A percentile compares a stretch with the other conserved stretches of the same genome.
Evolutionary conservation across 64 coral and sea anemone species (phyloP).

Genomic region (Pocillopora verrucosa): DNA sequence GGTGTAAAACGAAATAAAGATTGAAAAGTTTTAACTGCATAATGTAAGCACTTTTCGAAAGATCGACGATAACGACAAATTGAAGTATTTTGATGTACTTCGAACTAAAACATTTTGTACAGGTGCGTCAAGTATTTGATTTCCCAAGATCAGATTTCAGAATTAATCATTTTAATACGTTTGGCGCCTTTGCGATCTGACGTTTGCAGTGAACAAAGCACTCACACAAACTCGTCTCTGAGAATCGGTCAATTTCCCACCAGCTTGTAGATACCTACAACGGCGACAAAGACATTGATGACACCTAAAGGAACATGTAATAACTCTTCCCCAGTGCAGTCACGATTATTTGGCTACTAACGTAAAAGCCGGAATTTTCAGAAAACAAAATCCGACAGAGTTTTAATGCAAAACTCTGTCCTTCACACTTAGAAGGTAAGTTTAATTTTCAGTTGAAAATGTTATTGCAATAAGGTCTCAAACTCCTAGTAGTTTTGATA

Average conservation of each 20-base stretch:
- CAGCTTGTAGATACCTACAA: neutral
- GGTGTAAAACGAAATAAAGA: neutral
- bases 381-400: no score
- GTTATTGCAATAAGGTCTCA: no score
- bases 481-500: no score
- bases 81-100: neutral
- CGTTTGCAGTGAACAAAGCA: neutral
- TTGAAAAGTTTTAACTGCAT: neutral
- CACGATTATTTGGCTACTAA: no score
- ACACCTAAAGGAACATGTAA: no score
- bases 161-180: neutral
- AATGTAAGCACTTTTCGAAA: neutral
- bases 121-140: neutral
- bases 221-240: neutral
- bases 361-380: no score
- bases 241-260: neutral
- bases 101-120: neutral
- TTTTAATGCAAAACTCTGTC: no score
- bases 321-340: no score
- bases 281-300: no score
- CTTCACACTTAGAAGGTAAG: no score
- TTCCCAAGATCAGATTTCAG: constrained; percentile 32
- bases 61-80: neutral
- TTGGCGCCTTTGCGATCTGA: neutral
- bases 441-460: no score